Evolutionary conservation across 2,888 invertebrate genomes (phyloP).

Genomic region (Cantharis nigra): DNA sequence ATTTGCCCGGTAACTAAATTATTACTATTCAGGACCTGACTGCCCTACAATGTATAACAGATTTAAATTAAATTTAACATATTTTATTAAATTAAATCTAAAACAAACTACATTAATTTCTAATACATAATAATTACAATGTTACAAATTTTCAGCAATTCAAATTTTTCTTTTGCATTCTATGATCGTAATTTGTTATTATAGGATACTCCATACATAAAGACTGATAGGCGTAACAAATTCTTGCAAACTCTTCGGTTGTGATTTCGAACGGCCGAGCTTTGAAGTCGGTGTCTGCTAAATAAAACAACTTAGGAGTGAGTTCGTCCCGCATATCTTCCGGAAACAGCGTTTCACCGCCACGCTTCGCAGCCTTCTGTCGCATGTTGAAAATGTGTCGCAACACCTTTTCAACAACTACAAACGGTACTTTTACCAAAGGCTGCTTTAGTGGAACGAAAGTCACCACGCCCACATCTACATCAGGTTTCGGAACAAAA

Average conservation of each 20-base stretch:
- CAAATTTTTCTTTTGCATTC: slow-evolving; percentile 57
- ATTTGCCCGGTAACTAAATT: too few species aligned
- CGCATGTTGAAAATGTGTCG: slow-evolving; percentile 86
- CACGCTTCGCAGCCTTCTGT: slow-evolving; percentile 78
- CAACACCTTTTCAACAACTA: slow-evolving; percentile 85
- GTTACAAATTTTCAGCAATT: slow-evolving; percentile 46
- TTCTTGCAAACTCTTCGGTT: slow-evolving; percentile 75
- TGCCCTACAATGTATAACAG: too few species aligned
- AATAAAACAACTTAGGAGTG: slow-evolving; percentile 65
- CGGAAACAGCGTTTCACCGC: slow-evolving; percentile 78
- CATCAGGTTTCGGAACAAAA: slow-evolving; percentile 94
- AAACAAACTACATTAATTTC: background rate
- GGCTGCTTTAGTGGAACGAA: slow-evolving; percentile 81
- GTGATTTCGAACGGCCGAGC: slow-evolving; percentile 74
- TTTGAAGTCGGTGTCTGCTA: slow-evolving; percentile 73
- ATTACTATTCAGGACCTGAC: too few species aligned
- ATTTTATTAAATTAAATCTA: too few species aligned
- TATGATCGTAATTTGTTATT: slow-evolving; percentile 69
- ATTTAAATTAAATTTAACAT: too few species aligned
- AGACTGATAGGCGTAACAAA: slow-evolving; percentile 78
- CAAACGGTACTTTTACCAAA: slow-evolving; percentile 73
- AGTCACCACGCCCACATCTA: slow-evolving; percentile 94
- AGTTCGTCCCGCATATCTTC: slow-evolving; percentile 67
- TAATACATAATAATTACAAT: background rate
- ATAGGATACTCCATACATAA: slow-evolving; percentile 72